phyloP scores from a whole-genome alignment of 1,140 invertebrate genomes.

The Drosophila melanogaster region Release_6_plus_ISO1_MT NT_033777.3:12654001-12654500 shows the following conservation, averaged over 20 bases:
- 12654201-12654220: slow-evolving; percentile 40
- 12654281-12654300: slow-evolving; percentile 61
- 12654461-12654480: background rate
- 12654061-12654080: slow-evolving; percentile 10
- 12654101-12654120: slow-evolving; percentile 27
- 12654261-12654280: slow-evolving; percentile 62
- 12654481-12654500: slow-evolving; percentile 12
- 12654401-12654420: slow-evolving; percentile 58
- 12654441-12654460: background rate
- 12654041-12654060: slow-evolving; percentile 59
- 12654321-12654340: slow-evolving; percentile 45
- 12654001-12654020: slow-evolving; percentile 72
- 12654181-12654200: slow-evolving; percentile 61
- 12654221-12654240: slow-evolving; percentile 69
- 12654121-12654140: slow-evolving; percentile 25
- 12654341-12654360: slow-evolving; percentile 30
- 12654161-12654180: slow-evolving; percentile 39
- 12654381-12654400: slow-evolving; percentile 67
- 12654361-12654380: background rate
- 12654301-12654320: slow-evolving; percentile 71
- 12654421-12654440: background rate
- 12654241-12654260: slow-evolving; percentile 23
- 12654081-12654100: slow-evolving; percentile 11
- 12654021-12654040: slow-evolving; percentile 49
- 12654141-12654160: slow-evolving; percentile 50